These are phyloP conservation scores for Sebastes kiyomatsui DNA, from an alignment of 2,797 vertebrate species.

Conservation along the genomic window DNA sequence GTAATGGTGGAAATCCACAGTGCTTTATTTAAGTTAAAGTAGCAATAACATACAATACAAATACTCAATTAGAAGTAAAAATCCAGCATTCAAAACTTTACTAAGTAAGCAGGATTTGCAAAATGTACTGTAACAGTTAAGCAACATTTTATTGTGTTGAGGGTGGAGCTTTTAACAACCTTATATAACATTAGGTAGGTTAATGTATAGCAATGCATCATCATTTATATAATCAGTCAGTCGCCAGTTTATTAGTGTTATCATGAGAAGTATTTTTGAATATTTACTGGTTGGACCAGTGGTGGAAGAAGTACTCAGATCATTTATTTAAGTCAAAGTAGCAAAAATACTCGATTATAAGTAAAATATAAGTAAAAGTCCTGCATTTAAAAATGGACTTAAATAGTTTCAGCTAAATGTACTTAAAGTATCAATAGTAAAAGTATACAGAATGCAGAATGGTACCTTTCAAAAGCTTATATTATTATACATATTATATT, in stretches of 20 bases:
- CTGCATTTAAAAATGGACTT: no score
- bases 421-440: no score
- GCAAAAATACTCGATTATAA: no score
- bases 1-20: background rate
- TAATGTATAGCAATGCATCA: background rate
- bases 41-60: background rate
- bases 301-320: no score
- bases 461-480: no score
- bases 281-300: no score
- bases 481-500: fast-evolving
- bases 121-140: no score
- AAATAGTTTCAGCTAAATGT: no score
- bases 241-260: background rate
- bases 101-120: background rate
- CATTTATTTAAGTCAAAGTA: no score
- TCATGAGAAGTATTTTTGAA: background rate
- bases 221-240: background rate
- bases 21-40: background rate
- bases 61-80: background rate
- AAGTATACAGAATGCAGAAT: no score
- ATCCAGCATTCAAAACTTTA: background rate
- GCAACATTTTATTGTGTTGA: background rate
- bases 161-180: background rate
- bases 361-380: background rate
- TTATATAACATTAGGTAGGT: background rate